Percentiles rank a stretch among this genome's conserved stretches.
Conservation (phyloP, 2,113 vertebrate species). For the Chroicocephalus ridibundus region DNA sequence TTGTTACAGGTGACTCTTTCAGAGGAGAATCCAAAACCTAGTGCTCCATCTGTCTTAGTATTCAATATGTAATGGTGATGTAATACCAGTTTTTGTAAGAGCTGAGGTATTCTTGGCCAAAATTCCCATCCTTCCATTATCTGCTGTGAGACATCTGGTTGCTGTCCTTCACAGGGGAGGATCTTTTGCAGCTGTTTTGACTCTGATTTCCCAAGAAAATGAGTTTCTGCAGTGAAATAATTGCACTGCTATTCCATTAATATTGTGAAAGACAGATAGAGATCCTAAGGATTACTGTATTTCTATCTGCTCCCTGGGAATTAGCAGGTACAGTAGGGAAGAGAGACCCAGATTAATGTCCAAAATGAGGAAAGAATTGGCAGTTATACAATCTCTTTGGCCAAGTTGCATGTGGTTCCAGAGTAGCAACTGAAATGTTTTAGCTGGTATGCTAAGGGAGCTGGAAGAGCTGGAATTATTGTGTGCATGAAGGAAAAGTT, state of each 20-base stretch:
- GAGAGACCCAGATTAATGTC: not conserved
- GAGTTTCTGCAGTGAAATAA: not conserved
- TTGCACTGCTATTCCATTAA: not conserved
- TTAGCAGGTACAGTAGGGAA: not conserved
- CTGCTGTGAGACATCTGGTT: not conserved
- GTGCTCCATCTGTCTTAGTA: not conserved
- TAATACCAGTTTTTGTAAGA: constrained; percentile 5
- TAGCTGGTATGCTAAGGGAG: not conserved
- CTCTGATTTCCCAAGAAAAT: not conserved
- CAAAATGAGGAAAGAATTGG: not conserved
- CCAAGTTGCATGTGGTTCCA: not conserved
- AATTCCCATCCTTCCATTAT: constrained; percentile 9
- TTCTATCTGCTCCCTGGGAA: not conserved
- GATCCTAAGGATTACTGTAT: not conserved
- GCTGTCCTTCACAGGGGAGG: not conserved
- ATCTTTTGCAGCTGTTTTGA: not conserved
- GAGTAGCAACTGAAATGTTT: not conserved
- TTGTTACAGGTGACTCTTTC: not conserved
- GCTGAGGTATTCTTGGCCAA: not conserved
- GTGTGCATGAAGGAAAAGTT: not conserved
- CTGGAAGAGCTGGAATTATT: not conserved
- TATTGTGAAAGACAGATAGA: not conserved
- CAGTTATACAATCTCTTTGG: not conserved
- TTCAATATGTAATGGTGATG: not conserved
- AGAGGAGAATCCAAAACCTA: not conserved